Evolutionary conservation across 2,113 vertebrate species (phyloP), one percentile per base, ranked within the genome.

Genomic region (Paedocypris sp.): DNA sequence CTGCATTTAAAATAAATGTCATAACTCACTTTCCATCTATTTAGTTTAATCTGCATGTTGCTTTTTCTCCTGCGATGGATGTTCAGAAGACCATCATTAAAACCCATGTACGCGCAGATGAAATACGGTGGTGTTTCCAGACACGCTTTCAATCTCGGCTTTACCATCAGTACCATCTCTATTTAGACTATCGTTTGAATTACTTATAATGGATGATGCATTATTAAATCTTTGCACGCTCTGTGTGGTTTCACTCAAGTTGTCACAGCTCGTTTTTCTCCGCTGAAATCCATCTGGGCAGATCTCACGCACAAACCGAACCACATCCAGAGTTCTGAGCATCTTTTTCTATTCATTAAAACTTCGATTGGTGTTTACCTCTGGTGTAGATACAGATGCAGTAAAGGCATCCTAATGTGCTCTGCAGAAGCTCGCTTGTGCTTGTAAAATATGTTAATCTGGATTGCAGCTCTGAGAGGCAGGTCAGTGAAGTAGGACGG

Each of bases 381-480:
- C 13, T 48, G 46, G 8, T 26, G 16, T 25, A 12, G 26, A 11
- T 5, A 8, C 7, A 11, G 28, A 18, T 32, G 28, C 47, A 31
- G 15, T 18, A 28, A 31, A 46, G 22, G 26, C 16, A 16, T 11
- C 2, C n/a, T 33, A 12, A 3, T 45, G n/a, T 58, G 38, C 45
- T 49, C 29, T 43, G 16, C 31, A 46, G 28, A 47, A 32, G 42
- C 49, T 31, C 49, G 8, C 47, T 41, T 62, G 43, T 51, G 33
- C 28, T 59, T 46, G 10, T 60, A 58, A 33, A 31, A 43, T 39
- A 61, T 53, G 43, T 36, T 36, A 46, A 47, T 31, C 31, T 38
- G 16, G 8, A 53, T 11, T 29, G 32, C 29, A n/a, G 19, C 22
- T 36, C 49, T 41, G 43, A 53, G 46, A 53, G 36, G 51, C 36